Evolutionary conservation across 2,113 vertebrate species (phyloP).

Genomic region (Hyaena hyaena): DNA sequence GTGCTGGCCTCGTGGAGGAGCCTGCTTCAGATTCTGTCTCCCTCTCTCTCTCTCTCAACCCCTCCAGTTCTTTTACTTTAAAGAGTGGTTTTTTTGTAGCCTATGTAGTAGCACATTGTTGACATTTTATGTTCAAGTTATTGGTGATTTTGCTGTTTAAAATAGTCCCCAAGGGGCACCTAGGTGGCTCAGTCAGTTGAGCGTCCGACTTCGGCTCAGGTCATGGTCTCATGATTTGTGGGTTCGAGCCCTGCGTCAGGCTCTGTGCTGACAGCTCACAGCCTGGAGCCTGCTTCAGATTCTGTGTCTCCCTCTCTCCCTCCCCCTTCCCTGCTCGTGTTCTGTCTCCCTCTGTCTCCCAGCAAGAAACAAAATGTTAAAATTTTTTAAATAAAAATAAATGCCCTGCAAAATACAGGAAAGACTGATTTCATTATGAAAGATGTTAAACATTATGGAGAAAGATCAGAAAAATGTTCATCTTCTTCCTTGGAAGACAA

Average conservation of each 20-base stretch:
- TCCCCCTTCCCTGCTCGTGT: no score
- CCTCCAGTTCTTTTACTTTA: not conserved
- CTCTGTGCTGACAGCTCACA: no score
- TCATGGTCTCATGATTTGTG: no score
- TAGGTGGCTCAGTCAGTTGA: no score
- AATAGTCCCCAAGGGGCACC: not conserved
- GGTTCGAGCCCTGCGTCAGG: rapidly evolving
- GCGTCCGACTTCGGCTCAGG: no score
- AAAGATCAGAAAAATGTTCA: not conserved
- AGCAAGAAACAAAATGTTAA: no score
- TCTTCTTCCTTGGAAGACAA: not conserved
- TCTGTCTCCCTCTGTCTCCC: no score
- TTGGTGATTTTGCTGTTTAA: not conserved
- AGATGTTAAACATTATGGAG: not conserved
- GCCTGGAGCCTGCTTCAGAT: no score
- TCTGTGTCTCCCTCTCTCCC: no score
- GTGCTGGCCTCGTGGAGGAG: no score
- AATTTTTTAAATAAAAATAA: not conserved
- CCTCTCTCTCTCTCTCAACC: no score
- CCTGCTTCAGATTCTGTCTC: no score
- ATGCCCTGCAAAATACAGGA: not conserved
- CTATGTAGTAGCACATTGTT: not conserved
- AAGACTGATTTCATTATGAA: not conserved
- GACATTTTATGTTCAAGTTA: not conserved
- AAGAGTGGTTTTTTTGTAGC: not conserved